Conservation (phyloP, 2,888 invertebrate species). For the Itoplectis maculator region DNA sequence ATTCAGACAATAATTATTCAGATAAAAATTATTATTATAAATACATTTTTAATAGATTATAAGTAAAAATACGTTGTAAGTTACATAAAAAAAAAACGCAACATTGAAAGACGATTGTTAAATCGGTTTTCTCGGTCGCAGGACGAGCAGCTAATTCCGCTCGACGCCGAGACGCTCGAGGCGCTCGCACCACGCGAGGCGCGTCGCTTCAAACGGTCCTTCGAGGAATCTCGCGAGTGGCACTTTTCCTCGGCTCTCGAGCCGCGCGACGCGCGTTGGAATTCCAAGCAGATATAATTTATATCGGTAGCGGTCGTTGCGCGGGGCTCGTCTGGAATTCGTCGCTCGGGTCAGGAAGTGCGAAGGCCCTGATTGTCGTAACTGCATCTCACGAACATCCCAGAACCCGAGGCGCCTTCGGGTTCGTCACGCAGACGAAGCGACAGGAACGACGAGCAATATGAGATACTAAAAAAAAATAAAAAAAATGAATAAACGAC, state of each 20-base stretch:
- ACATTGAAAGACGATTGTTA: too few species aligned
- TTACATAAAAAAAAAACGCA: too few species aligned
- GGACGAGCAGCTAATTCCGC: too few species aligned
- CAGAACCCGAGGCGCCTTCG: too few species aligned
- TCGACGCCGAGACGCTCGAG: too few species aligned
- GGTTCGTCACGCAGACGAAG: neutral
- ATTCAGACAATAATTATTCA: too few species aligned
- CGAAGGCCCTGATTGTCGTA: slow-evolving; percentile 67
- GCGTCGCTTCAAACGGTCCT: slow-evolving; percentile 51
- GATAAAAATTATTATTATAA: too few species aligned
- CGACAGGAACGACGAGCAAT: slow-evolving; percentile 18
- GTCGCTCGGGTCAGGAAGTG: slow-evolving; percentile 69
- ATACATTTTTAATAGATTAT: too few species aligned
- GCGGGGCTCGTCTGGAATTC: slow-evolving; percentile 61
- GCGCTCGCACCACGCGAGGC: neutral
- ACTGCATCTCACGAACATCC: slow-evolving; percentile 49
- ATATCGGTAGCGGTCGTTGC: slow-evolving; percentile 3
- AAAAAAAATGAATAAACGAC: too few species aligned
- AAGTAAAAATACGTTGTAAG: too few species aligned
- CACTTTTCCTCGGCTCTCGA: slow-evolving; percentile 54
- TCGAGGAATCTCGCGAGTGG: slow-evolving; percentile 64
- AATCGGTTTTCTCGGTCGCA: too few species aligned
- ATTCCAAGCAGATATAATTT: slow-evolving; percentile 51
- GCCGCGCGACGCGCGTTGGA: slow-evolving; percentile 48
- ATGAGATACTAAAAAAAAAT: slow-evolving; percentile 14